A percentile compares a stretch with the other conserved stretches of the same genome.
Evolutionary conservation across 2,113 vertebrate species (phyloP).

Genomic region (Fregata magnificens): DNA sequence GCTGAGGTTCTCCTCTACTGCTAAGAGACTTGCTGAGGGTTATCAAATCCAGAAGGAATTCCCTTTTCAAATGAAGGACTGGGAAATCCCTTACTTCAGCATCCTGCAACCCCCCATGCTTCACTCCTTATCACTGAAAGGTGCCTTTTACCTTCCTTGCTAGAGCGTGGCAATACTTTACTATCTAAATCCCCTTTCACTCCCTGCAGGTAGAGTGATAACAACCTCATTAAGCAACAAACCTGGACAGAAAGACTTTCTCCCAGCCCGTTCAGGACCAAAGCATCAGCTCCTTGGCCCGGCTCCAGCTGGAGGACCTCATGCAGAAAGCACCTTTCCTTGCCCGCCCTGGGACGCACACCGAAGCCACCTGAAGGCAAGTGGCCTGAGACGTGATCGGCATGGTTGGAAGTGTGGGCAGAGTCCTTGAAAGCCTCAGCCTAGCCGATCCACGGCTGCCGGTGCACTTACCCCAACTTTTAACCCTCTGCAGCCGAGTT

Average conservation of each 20-base stretch:
- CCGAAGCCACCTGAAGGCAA: neutral
- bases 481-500: neutral
- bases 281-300: neutral
- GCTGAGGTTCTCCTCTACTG: neutral
- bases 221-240: neutral
- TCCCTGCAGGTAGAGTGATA: neutral
- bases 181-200: neutral
- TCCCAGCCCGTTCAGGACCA: neutral
- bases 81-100: neutral
- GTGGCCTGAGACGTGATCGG: neutral
- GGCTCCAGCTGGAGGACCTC: neutral
- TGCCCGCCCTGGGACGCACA: accelerated
- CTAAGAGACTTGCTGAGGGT: neutral
- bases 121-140: neutral
- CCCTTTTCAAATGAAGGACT: neutral
- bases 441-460: accelerated
- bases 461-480: neutral
- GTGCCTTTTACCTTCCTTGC: neutral
- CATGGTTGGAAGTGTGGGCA: accelerated
- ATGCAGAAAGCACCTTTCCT: neutral
- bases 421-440: neutral
- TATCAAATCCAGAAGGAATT: neutral
- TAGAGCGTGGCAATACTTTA: neutral
- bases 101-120: neutral
- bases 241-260: neutral